Base-by-base conservation (phyloP, 2,113 vertebrate species). In the Hiodon alosoides region DNA sequence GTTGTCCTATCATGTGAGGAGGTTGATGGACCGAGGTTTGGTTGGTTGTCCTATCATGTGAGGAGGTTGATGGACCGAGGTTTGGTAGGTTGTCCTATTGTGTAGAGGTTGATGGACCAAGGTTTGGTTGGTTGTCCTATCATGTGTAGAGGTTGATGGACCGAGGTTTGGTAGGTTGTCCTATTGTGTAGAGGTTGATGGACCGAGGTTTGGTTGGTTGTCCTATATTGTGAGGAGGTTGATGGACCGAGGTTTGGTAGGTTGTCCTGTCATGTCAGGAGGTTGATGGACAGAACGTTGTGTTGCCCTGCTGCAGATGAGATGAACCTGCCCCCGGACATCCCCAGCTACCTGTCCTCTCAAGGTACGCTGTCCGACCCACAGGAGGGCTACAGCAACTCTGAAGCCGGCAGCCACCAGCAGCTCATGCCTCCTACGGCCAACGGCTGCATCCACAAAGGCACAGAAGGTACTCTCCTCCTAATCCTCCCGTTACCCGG, bases 331-430 rank as follows among this genome's bases (percentile, higher is more conserved):
- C 95, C 96, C 62, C 90, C 95, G 53, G 96, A 99, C 85, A 98
- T 98, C 84, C 96, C 97, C 80, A 99, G 97, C 89, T 98, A 98
- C 73, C 87, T 99, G 69, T 99, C 97, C 71, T 99, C 97, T 72
- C 97, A 99, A 79, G 97, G 97, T 62, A 98, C 97, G 0, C 82
- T 98, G 79, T 97, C 97, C 2, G 96, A 99, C 83, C 96, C 96
- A 0, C 95, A 94, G 85, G 97, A 98, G 81, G 96, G 96, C 72
- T 99, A 98, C 83, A 98, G 94, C 76, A 97, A 88, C 88, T 96
- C 96, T 0, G 97, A 98, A 83, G 95, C 95, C 2, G 97, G 97
- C 74, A 98, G 96, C 87, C 95, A 98, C 77, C 97, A 98, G 86
- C 97, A 99, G 72, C 95, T 99, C 6, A 96, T 99, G 97, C 95